Percentiles rank a stretch among this genome's conserved stretches.
phyloP scores from a whole-genome alignment of 2,113 vertebrate species.

The Nicator chloris region DNA sequence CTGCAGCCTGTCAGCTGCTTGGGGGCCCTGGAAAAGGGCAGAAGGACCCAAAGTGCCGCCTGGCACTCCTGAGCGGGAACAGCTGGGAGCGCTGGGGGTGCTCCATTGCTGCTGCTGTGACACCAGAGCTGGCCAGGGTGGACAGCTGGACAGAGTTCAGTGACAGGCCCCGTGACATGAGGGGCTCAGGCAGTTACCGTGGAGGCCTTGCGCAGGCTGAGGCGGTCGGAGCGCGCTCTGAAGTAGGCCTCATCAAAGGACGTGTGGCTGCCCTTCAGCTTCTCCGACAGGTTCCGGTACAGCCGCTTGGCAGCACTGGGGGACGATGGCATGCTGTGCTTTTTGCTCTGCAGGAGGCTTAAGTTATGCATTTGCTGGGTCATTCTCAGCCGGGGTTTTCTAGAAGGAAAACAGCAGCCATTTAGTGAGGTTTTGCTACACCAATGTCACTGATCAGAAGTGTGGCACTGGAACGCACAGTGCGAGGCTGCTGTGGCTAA shows the following conservation, averaged over 20 bases:
- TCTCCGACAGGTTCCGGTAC: conserved; percentile 95
- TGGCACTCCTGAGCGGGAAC: too few relatives aligned
- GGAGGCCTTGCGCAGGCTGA: conserved; percentile 88
- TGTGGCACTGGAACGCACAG: rapidly evolving
- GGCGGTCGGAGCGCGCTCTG: conserved; percentile 84
- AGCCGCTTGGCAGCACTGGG: conserved; percentile 93
- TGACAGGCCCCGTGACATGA: too few relatives aligned
- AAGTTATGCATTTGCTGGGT: conserved; percentile 96
- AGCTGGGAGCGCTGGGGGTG: too few relatives aligned
- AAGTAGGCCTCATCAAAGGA: conserved; percentile 93
- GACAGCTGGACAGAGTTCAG: too few relatives aligned
- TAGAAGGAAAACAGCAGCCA: conserved; percentile 24
- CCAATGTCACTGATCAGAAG: rapidly evolving
- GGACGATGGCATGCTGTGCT: conserved; percentile 83
- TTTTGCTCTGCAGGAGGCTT: conserved; percentile 85
- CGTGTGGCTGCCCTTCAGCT: conserved; percentile 89
- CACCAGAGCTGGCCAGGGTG: too few relatives aligned
- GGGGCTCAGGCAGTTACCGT: conserved; percentile 70
- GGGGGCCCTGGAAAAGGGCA: too few relatives aligned
- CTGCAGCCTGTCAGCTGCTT: too few relatives aligned
- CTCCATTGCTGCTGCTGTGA: too few relatives aligned
- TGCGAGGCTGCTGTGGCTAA: not conserved
- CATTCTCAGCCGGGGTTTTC: conserved; percentile 77
- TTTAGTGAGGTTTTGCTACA: not conserved
- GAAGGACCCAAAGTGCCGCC: too few relatives aligned